Base-by-base conservation (phyloP, 1,140 invertebrate species). In the Cotesia vestalis region DNA sequence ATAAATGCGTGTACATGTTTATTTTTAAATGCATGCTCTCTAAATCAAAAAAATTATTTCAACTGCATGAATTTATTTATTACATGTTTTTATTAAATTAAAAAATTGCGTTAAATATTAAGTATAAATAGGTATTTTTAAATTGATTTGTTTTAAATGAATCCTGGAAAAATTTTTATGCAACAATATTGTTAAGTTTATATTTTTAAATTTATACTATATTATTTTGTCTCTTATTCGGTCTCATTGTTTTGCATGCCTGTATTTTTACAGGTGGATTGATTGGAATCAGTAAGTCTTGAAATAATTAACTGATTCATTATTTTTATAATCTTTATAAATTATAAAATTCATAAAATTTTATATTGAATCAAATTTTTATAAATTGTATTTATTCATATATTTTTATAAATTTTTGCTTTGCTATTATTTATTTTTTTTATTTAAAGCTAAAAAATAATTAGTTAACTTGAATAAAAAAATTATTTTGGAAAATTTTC, bases 231-330 rank as follows among this genome's bases (percentile, higher is more conserved):
- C 35, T 76, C 51, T 77, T 73, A 71, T 76, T 79, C 66, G 74
- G 71, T 76, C 59, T 64, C 46, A 74, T 76, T 78, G 66, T 75
- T 72, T 70, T 73, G 69, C 77, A 73, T 74, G 72, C 64, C 78
- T 73, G 69, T 61, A 71, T 27, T 36, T 75, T 72, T 74, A 73
- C 80, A 81, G 80, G 80, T 77, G 75, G 79, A 78, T 77, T 81
- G 72, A 81, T 81, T 76, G 80, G 80, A 73, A 75, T 77, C 77
- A 80, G 79, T 81, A 81, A 81, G 80, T 81, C 73, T 51, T 11
- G 40, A 46, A 9, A 11, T 46, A 46, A 46, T 46, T 46, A 9
- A 46, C 11, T 46, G 40, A 46, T 46, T 46, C 8, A 4, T 3
- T 59, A 67, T n/a, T 73, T 68, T 70, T 46, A 62, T 61, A 46